Evolutionary conservation across 2,888 invertebrate genomes (phyloP), one percentile per base, ranked within the genome.

Genomic region (Dasypogon diadema): DNA sequence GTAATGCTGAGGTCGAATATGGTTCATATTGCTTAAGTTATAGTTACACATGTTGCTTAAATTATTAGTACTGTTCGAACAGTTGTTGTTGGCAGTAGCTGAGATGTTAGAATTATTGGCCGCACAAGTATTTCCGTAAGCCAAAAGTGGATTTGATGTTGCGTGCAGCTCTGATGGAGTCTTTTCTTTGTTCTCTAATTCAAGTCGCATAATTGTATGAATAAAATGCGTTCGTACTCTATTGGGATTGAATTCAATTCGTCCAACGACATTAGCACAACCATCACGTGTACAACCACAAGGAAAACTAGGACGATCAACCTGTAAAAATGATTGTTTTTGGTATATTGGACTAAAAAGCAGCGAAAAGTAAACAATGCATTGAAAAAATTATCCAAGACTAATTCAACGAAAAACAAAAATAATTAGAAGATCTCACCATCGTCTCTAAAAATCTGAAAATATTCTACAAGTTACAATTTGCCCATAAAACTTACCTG

Each of bases 151-250:
- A 10, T 2, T 22, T 16, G 70, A 24, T 54, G 75, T 10, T 22
- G 76, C 21, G 18, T 51, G 14, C 2, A 26, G 30, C n/a, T 75
- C 60, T 21, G 75, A 55, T 22, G 76, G 18, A 81, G 78, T 82
- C 80, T 92, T 92, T 80, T 92, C 92, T 85, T 94, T 94, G 87
- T 93, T 95, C 85, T 96, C 96, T 81, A 96, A 87, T 79, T 96
- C 94, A 79, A 97, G 85, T 78, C 97, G 90, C 97, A 98, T 97
- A 72, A 98, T 89, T 0, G 98, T 99, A 83, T 98, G 97, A 81
- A 98, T 96, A 83, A 97, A 98, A 87, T 99, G 99, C 14, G 97
- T 97, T 79, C 97, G 91, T 4, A 99, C 98, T 79, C 98, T 90
- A 42, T 96, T 92, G 0, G 98, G 97, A 85, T 98, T 98, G 84